Evolutionary conservation across 2,113 vertebrate species (phyloP).

Genomic region (Piaya cayana): DNA sequence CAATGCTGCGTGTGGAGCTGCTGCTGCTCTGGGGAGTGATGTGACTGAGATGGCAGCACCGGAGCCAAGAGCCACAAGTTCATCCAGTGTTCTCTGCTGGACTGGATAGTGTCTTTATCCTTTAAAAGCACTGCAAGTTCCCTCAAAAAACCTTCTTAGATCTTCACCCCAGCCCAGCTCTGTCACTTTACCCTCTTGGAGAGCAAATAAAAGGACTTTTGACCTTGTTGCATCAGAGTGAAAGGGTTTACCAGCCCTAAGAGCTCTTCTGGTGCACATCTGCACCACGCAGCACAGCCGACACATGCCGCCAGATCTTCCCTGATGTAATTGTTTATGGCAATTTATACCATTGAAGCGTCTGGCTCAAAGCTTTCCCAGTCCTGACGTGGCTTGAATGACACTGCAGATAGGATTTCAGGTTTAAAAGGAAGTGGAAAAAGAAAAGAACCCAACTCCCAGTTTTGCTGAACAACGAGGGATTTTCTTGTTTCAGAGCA

Average conservation of each 20-base stretch:
- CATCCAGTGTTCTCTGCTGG: neutral
- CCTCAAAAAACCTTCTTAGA: neutral
- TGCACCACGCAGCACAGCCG: neutral
- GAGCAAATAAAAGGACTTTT: neutral
- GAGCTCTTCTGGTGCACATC: neutral
- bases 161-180: neutral
- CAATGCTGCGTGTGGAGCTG: neutral
- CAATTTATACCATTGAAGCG: neutral
- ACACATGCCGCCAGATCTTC: neutral
- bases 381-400: slow-evolving; percentile 48
- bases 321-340: slow-evolving; percentile 54
- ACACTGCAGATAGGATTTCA: slow-evolving; percentile 50
- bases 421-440: slow-evolving; percentile 49
- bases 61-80: neutral
- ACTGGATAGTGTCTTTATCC: neutral
- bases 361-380: slow-evolving; percentile 8
- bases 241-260: neutral
- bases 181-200: neutral
- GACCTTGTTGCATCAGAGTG: neutral
- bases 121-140: neutral
- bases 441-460: neutral
- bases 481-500: slow-evolving; percentile 59
- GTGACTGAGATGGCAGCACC: neutral
- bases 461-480: slow-evolving; percentile 49
- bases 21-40: neutral